phyloP scores from a whole-genome alignment of 2,113 vertebrate genomes.

The Sylvilagus bachmani region DNA sequence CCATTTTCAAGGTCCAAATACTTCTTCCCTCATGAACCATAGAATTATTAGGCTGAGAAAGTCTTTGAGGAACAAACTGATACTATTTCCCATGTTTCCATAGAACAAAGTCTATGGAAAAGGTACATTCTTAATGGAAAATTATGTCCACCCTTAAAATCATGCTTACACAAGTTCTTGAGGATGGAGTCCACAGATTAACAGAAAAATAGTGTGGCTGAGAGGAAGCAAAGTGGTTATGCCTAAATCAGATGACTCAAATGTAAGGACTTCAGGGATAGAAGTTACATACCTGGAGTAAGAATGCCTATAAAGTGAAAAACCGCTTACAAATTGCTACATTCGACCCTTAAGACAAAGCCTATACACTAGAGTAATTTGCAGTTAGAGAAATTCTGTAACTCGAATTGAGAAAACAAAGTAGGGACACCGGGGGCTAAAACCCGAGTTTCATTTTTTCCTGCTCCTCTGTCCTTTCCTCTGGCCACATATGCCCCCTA shows the following conservation, averaged over 20 bases:
- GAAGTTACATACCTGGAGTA: background rate
- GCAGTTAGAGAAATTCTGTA: background rate
- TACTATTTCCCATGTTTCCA: slow-evolving; percentile 26
- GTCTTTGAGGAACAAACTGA: background rate
- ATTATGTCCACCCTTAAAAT: background rate
- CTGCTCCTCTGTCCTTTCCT: background rate
- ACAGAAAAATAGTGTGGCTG: background rate
- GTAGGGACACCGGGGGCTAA: background rate
- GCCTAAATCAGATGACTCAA: background rate
- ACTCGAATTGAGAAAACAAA: slow-evolving; percentile 10
- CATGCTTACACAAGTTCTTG: slow-evolving; percentile 17
- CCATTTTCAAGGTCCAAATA: slow-evolving; percentile 32
- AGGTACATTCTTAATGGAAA: slow-evolving; percentile 16
- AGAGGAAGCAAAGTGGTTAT: background rate
- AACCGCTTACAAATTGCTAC: background rate
- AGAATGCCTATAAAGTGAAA: background rate
- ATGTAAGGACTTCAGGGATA: background rate
- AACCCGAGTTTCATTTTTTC: slow-evolving; percentile 1
- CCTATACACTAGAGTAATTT: background rate
- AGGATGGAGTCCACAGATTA: background rate
- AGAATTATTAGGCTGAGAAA: background rate
- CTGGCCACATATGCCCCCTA: fast-evolving
- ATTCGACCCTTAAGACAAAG: background rate
- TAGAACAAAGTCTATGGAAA: background rate
- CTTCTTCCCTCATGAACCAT: background rate